Percentiles rank a stretch among this genome's conserved stretches.
These are phyloP conservation scores for Paraescarpia echinospica DNA, from an alignment of 1,140 invertebrate species.

Conservation along the genomic window DNA sequence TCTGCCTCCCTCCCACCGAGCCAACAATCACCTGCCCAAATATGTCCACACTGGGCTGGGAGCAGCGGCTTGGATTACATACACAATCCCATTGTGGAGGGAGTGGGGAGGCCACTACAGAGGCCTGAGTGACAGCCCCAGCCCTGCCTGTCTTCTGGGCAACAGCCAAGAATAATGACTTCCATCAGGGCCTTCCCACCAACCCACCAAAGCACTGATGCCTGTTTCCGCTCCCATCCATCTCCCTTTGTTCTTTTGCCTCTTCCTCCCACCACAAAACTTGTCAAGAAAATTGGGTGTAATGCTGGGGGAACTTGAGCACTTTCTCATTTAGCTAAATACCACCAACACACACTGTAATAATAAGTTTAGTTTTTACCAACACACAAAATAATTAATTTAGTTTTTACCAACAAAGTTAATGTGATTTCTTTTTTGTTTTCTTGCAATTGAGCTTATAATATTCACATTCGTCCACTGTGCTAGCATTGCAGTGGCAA, in stretches of 20 bases:
- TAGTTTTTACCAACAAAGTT: too few species aligned
- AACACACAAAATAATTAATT: too few species aligned
- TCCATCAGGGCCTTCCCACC: background rate
- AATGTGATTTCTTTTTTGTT: too few species aligned
- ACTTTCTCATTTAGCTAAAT: background rate
- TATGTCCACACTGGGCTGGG: background rate
- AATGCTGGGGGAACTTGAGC: background rate
- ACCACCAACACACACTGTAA: background rate
- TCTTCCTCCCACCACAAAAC: background rate
- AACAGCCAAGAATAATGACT: slow-evolving; percentile 1
- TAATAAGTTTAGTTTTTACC: too few species aligned
- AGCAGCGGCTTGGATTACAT: background rate
- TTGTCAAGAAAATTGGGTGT: background rate
- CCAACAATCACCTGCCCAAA: background rate
- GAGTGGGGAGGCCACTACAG: background rate
- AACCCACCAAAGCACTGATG: background rate
- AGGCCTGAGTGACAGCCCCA: background rate
- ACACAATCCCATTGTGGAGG: background rate
- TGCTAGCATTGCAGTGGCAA: too few species aligned
- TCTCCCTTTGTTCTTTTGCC: background rate
- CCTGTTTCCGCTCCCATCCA: background rate
- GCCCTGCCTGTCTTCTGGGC: background rate
- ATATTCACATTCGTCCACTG: too few species aligned
- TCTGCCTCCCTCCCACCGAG: background rate
- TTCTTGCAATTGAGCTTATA: too few species aligned